Base-by-base conservation (phyloP, 2,797 vertebrate genomes). In the Danio choprae region DNA sequence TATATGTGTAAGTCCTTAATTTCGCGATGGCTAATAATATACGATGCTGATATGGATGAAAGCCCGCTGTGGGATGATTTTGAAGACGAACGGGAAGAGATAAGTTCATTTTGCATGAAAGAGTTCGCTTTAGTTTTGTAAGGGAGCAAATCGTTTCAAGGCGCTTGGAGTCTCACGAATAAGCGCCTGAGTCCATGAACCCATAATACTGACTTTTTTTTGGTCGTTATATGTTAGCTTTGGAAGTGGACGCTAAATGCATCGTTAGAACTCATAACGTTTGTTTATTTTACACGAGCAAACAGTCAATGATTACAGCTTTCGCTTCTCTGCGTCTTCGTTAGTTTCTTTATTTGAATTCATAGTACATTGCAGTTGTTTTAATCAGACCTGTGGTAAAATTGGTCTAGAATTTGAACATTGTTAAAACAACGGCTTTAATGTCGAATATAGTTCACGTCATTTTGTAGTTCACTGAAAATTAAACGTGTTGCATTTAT, bases 1-100 rank as follows among this genome's bases (percentile, higher is more conserved):
- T 92, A 92, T 91, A 88, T 88, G 92, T 85, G 89, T 92, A 95
- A 94, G 93, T 91, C 90, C 90, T 93, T 93, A 91, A 94, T 93
- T 93, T 92, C 91, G 87, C 86, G 60, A 69, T 77, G 84, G 92
- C 93, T 95, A 93, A 93, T 92, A 91, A 94, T 95, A 94, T 89
- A 89, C 70, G 90, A 87, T 92, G 92, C 93, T 92, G 92, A 92
- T 91, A 89, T 90, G 88, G 81, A 86, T 89, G 90, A 91, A 92
- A 77, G 83, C 79, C 77, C 74, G 48, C 18, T 20, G 15, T 22
- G 44, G 55, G 12, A 62, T 64, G 40, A 20, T 4, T 68, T 15
- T n/a, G 79, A 79, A 74, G 79, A 78, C 51, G 71, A 62, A n/a
- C 51, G 18, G 8, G n/a, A 75, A 83, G 53, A 81, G 71, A 62